Base-by-base conservation (phyloP, 2,888 invertebrate species). In the Ommatoiulus sabulosus region DNA sequence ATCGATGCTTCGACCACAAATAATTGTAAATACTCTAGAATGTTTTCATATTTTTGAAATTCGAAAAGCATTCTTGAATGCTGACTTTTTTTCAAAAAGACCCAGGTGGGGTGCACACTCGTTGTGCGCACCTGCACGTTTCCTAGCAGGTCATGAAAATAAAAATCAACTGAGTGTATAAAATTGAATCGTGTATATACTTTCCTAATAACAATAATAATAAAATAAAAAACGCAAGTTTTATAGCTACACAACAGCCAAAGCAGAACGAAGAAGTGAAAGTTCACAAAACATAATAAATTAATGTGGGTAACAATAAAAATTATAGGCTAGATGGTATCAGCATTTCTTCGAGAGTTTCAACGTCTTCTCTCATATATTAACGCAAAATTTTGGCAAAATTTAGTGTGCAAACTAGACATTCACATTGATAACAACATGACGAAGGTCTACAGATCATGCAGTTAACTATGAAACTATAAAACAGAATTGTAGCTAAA, bases 131-230 rank as follows among this genome's bases (percentile, higher is more conserved):
- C 63, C 63, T 63, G 63, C 63, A 63, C 20, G 63, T 63, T 63
- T 57, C 15, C 63, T n/a, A 20, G n/a, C 12, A 63, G 63, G 63
- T 63, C 63, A 63, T 63, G 63, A 20, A 63, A 20, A 20, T 63
- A 63, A 63, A n/a, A 63, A 63, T 63, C 63, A 63, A 63, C 63
- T 63, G 63, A 63, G 63, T 63, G 63, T 63, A 63, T 63, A 63
- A 63, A 63, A 63, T 63, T 63, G 63, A 63, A 63, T 63, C 63
- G 63, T 63, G 63, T 63, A 63, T 63, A 63, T 20, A 63, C n/a
- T 63, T 63, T 20, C n/a, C 5, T 63, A 63, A 63, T 63, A 63
- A 63, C 63, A n/a, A 63, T 63, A 63, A 63, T 63, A 63, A 63
- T 63, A 63, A 52, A n/a, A 63, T 63, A 63, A 63, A 46, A n/a